Conservation (phyloP, 2,797 vertebrate genomes). For the Anomalospiza imberbis region DNA sequence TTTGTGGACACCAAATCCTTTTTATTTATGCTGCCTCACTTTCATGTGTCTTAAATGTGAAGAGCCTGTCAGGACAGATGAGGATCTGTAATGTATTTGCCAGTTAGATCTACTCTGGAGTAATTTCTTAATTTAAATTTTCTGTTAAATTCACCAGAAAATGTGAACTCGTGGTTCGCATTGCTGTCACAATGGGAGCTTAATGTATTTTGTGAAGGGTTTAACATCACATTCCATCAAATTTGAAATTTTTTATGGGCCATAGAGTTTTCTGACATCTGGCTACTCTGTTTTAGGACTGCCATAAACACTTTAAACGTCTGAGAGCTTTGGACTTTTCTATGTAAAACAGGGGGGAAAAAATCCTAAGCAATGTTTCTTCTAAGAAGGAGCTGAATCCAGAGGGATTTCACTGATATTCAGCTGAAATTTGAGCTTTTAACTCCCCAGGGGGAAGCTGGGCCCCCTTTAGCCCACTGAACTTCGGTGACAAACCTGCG, state of each 20-base stretch:
- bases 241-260: not conserved
- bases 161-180: not conserved
- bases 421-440: not conserved
- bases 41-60: not conserved
- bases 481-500: not conserved
- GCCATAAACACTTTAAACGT: not conserved
- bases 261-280: not conserved
- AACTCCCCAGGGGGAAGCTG: not conserved
- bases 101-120: not conserved
- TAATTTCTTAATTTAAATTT: not conserved
- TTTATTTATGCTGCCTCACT: not conserved
- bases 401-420: not conserved
- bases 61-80: not conserved
- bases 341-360: not conserved
- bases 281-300: not conserved
- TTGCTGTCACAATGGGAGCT: not conserved
- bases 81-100: not conserved
- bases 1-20: not conserved
- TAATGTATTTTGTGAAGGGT: not conserved
- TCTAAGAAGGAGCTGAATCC: not conserved
- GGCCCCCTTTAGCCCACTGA: not conserved
- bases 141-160: not conserved
- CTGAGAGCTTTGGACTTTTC: not conserved
- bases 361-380: not conserved
- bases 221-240: not conserved